These are phyloP conservation scores for Octonoba sinensis DNA, from an alignment of 2,888 invertebrate species.

Conservation along the genomic window DNA sequence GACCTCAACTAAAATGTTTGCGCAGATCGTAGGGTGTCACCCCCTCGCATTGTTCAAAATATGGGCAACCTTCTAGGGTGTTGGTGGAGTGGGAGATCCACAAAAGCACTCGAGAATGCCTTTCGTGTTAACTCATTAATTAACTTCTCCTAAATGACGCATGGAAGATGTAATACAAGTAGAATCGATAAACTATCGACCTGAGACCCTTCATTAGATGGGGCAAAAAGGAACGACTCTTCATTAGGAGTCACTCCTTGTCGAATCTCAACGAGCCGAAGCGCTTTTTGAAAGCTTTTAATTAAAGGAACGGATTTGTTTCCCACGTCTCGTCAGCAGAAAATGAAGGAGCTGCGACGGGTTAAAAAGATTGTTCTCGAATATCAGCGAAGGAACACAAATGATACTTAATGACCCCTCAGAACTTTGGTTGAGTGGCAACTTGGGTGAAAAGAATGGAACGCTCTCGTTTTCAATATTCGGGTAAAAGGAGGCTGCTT, in stretches of 20 bases:
- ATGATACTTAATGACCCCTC: slow-evolving; percentile 26
- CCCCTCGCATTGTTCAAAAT: too few species aligned
- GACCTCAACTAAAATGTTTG: too few species aligned
- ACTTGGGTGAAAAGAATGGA: slow-evolving; percentile 37
- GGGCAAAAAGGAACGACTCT: slow-evolving; percentile 34
- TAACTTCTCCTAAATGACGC: slow-evolving; percentile 60
- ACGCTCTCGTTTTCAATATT: slow-evolving; percentile 8
- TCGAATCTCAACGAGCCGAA: slow-evolving; percentile 26
- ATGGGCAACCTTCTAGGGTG: too few species aligned
- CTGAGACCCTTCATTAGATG: slow-evolving; percentile 18
- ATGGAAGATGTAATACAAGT: slow-evolving; percentile 62
- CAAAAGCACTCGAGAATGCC: slow-evolving; percentile 33
- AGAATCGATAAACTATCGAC: slow-evolving; percentile 61
- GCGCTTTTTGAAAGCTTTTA: slow-evolving; percentile 64
- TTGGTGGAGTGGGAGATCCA: background rate
- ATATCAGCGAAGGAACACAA: slow-evolving; percentile 9
- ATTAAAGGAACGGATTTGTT: slow-evolving; percentile 60
- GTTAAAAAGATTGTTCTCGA: slow-evolving; percentile 20
- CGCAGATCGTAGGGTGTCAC: too few species aligned
- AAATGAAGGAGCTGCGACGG: background rate
- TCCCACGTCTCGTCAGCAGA: slow-evolving; percentile 15
- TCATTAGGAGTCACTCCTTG: slow-evolving; percentile 47
- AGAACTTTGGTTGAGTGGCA: slow-evolving; percentile 25
- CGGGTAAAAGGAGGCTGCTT: background rate
- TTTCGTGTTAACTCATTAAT: slow-evolving; percentile 60